Evolutionary conservation across 2,888 invertebrate genomes (phyloP), one percentile per base, ranked within the genome.

Genomic region (Lottia scabra): DNA sequence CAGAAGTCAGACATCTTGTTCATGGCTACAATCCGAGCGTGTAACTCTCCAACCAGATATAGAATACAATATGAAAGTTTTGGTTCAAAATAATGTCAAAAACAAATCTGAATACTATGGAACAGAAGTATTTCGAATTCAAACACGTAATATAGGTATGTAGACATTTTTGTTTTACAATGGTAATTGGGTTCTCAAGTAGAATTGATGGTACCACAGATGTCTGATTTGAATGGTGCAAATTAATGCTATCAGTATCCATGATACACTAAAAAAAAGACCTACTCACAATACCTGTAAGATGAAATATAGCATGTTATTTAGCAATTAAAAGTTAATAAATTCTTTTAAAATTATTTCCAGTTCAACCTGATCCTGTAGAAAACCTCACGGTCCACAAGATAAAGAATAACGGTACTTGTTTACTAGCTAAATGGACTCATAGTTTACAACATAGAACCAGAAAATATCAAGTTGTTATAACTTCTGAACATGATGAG

Each of bases 51-150:
- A 70, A 1, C 71, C 74, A 38, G 81, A 80, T 43, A 70, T 76
- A 65, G 38, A 38, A n/a, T 84, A 84, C 73, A 69, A 68, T n/a
- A 83, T 84, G 82, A 75, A 68, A 16, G 74, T 84, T 13, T 77
- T 67, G 15, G 67, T 45, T 67, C 73, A 66, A 0, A 75, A 66
- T 23, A 62, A 30, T n/a, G 62, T 45, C 2, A 46, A 44, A 10
- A 43, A 62, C 8, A 4, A 38, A 38, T 38, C 38, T 38, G 8
- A 38, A 38, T 8, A 8, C 8, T 38, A 8, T 38, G 38, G 38
- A 38, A 38, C 38, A 38, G 38, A 38, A 8, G 38, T 38, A 38
- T 38, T 38, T 38, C 5, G 38, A 38, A 38, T 38, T 38, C 38
- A 38, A 38, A 38, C 38, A 38, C 38, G 38, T 10, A 38, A 38